Base-by-base conservation (phyloP, 2,888 invertebrate species). In the Drosophila anomelani region DNA sequence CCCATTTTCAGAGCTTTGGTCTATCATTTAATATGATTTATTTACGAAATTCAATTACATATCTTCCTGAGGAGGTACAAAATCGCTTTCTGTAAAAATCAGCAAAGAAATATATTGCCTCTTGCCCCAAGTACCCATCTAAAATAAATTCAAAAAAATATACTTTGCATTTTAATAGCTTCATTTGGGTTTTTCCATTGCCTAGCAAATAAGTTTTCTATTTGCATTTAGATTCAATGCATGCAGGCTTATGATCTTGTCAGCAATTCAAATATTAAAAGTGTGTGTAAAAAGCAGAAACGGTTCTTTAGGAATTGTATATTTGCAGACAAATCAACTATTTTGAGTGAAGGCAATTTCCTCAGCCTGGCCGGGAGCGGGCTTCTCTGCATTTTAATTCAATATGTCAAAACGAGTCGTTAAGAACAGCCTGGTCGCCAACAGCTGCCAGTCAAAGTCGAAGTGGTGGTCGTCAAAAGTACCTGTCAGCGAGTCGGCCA, bases 141-240 rank as follows among this genome's bases (percentile, higher is more conserved):
- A 15, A 9, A 3, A 43, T 59, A 47, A 39, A 49, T 39, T 32
- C 13, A 10, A 20, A 64, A 46, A 51, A 63, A 58, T 41, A 9
- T 44, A 32, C n/a, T 76, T 76, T 76, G 76, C 75, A 76, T 76
- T 76, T 76, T 76, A 71, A 76, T 76, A 64, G 64, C 75, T 71
- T 76, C 72, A 76, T 76, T 75, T 76, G 71, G 66, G 55, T 59
- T 51, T 59, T 75, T 69, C 54, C 55, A 62, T 62, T 75, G 67
- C 43, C 46, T 36, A 12, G 46, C 44, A 56, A 63, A 47, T 53
- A 60, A 80, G 76, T 76, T 66, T 74, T 73, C 67, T 57, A 83
- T 83, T 83, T 83, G 85, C 85, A 87, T 84, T 87, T 78, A 78
- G 78, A 84, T 87, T 85, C 20, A 46, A 51, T 71, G 63, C 53